Percentiles rank a stretch among this genome's conserved stretches.
These are phyloP conservation scores for Chrosomus eos DNA, from an alignment of 2,797 vertebrate genomes.

Conservation along the genomic window DNA sequence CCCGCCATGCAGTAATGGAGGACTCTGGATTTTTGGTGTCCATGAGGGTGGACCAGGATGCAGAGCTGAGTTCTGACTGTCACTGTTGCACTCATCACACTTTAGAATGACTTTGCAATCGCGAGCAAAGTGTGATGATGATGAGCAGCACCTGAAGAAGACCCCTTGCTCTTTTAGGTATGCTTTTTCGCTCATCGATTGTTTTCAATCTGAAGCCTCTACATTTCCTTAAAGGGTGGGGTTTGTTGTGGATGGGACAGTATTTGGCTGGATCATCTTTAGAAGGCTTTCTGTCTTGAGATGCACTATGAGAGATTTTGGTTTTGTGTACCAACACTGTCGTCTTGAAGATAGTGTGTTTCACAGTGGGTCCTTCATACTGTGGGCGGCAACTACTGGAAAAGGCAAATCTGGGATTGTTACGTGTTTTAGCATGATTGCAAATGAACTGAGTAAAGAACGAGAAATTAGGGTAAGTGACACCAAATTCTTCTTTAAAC, in stretches of 20 bases:
- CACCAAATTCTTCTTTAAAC: not conserved
- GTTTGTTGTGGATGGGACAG: slow-evolving; percentile 36
- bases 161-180: slow-evolving; percentile 8
- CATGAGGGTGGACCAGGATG: too few species aligned
- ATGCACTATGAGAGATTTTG: not conserved
- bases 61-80: too few species aligned
- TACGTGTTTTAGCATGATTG: not conserved
- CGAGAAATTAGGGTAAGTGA: slow-evolving; percentile 76
- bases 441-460: slow-evolving; percentile 75
- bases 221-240: slow-evolving; percentile 25
- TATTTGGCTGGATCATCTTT: slow-evolving; percentile 12
- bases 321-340: not conserved
- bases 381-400: not conserved
- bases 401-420: not conserved
- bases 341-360: not conserved
- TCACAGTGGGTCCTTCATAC: not conserved
- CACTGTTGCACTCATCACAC: too few species aligned
- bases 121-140: not conserved
- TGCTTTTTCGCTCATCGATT: not conserved
- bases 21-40: not conserved
- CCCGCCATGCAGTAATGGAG: not conserved
- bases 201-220: slow-evolving; percentile 11
- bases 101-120: not conserved
- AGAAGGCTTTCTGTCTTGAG: not conserved
- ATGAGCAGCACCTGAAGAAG: slow-evolving; percentile 19